phyloP scores from a whole-genome alignment of 2,888 invertebrate species.

The Deilephila elpenor region DNA sequence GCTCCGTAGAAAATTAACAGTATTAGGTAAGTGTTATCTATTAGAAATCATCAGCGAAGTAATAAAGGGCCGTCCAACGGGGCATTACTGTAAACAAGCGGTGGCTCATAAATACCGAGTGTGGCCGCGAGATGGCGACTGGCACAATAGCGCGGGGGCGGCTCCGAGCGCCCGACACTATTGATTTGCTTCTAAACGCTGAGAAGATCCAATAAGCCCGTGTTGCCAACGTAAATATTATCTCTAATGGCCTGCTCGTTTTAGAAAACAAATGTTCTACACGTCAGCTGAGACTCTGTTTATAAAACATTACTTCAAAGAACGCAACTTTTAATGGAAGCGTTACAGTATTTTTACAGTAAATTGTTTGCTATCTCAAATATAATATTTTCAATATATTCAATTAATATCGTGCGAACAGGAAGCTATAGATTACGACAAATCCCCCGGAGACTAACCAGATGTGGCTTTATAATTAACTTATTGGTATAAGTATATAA shows the following conservation, averaged over 20 bases:
- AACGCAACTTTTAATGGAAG: not conserved
- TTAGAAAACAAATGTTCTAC: not conserved
- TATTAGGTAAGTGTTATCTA: conserved; percentile 57
- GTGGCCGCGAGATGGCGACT: conserved; percentile 58
- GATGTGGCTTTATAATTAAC: conserved; percentile 12
- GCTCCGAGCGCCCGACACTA: conserved; percentile 50
- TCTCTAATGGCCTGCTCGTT: conserved; percentile 16
- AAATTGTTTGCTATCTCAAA: not conserved
- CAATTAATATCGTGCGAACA: conserved; percentile 15
- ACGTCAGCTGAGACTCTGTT: not conserved
- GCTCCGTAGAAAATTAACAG: conserved; percentile 43
- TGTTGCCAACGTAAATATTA: conserved; percentile 18
- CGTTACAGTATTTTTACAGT: not conserved
- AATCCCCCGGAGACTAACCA: not conserved
- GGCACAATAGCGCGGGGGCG: conserved; percentile 72
- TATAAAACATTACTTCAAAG: not conserved
- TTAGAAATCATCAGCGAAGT: conserved; percentile 61
- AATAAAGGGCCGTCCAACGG: conserved; percentile 54
- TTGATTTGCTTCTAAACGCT: conserved; percentile 46
- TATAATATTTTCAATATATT: not conserved
- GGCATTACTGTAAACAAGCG: conserved; percentile 52
- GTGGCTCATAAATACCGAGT: conserved; percentile 54
- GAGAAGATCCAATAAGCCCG: conserved; percentile 4
- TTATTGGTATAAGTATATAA: conserved; percentile 25
- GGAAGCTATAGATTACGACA: conserved; percentile 14